phyloP scores from a whole-genome alignment of 2,888 invertebrate species.

The Micoletzkya japonica region DNA sequence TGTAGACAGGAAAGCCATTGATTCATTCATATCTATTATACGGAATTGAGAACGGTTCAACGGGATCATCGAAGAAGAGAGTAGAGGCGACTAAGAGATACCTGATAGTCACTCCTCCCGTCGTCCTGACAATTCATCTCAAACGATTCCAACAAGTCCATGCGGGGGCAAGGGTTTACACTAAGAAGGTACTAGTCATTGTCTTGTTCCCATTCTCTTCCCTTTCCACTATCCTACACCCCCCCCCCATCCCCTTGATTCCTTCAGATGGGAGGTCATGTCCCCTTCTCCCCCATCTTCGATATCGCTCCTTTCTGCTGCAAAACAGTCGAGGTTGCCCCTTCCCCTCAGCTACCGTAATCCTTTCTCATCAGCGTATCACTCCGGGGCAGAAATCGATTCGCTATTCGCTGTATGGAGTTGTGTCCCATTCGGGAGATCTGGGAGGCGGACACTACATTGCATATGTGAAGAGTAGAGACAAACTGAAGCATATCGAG shows the following conservation, averaged over 20 bases:
- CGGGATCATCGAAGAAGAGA: constrained; percentile 35
- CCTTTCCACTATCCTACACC: background rate
- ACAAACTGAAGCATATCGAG: constrained; percentile 19
- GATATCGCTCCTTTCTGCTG: constrained; percentile 87
- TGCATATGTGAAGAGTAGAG: constrained; percentile 84
- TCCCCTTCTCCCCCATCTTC: constrained; percentile 82
- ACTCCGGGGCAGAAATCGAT: constrained; percentile 64
- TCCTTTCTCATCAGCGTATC: constrained; percentile 36
- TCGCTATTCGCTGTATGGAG: constrained; percentile 86
- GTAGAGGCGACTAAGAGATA: constrained; percentile 54
- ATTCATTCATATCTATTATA: background rate
- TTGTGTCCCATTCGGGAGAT: constrained; percentile 91
- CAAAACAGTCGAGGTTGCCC: constrained; percentile 41
- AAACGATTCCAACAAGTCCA: constrained; percentile 85
- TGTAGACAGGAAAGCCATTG: background rate
- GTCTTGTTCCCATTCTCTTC: no score
- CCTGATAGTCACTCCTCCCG: constrained; percentile 85
- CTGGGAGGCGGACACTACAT: constrained; percentile 89
- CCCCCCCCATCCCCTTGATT: no score
- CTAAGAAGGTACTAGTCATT: constrained; percentile 12
- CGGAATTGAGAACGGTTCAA: constrained; percentile 27
- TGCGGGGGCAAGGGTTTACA: background rate
- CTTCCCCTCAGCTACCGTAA: background rate
- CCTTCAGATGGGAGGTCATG: constrained; percentile 68
- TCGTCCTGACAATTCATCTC: constrained; percentile 88